A percentile compares a stretch with the other conserved stretches of the same genome.
Conservation (phyloP, 2,797 vertebrate species). For the Gymnoscopelus microlampas region DNA sequence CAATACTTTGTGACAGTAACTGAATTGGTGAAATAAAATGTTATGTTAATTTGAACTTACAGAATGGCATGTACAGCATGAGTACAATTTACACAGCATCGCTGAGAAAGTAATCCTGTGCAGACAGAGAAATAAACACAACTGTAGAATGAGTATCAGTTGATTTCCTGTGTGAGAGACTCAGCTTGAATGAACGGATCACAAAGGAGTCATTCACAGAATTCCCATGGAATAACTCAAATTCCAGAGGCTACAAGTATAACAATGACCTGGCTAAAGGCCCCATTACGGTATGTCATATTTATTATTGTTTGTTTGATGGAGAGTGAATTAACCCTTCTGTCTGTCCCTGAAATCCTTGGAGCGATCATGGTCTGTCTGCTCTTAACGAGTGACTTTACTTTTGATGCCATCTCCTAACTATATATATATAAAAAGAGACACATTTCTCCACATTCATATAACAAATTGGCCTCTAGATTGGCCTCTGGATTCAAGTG, state of each 20-base stretch:
- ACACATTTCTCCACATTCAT: conserved; percentile 10
- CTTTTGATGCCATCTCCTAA: conserved; percentile 43
- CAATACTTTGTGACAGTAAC: conserved; percentile 16
- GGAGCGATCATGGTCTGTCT: conserved; percentile 48
- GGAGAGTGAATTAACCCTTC: conserved; percentile 17
- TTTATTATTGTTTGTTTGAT: conserved; percentile 62
- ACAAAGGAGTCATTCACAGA: conserved; percentile 37
- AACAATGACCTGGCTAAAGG: conserved; percentile 49
- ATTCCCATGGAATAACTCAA: conserved; percentile 45
- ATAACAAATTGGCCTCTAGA: not conserved
- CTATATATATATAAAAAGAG: conserved; percentile 27
- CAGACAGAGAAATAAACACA: conserved; percentile 37
- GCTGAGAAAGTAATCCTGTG: not conserved
- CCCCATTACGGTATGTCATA: conserved; percentile 26
- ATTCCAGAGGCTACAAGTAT: conserved; percentile 54
- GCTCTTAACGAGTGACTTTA: conserved; percentile 48
- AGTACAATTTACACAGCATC: not conserved
- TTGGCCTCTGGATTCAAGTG: not conserved
- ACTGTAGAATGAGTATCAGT: conserved; percentile 35
- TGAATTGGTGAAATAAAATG: not conserved
- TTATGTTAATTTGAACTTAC: not conserved
- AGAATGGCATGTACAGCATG: not conserved
- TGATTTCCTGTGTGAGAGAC: conserved; percentile 54
- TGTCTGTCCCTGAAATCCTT: conserved; percentile 44
- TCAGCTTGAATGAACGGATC: conserved; percentile 28